Evolutionary conservation across 2,797 vertebrate genomes (phyloP), one percentile per base, ranked within the genome.

Genomic region (Notoglanidium macrostoma): DNA sequence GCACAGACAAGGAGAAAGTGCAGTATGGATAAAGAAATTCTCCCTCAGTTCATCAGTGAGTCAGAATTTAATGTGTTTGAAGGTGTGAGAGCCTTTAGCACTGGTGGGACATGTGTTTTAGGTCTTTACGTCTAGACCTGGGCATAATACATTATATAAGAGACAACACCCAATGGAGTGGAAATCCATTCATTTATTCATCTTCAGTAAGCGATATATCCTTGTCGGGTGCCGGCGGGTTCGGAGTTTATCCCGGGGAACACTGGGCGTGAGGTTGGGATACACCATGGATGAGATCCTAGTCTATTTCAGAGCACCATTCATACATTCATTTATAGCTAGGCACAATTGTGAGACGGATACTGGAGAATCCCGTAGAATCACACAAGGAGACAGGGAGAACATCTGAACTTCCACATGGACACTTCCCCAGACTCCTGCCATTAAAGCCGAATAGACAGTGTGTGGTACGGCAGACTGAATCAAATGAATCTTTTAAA

Each of bases 21-120:
- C 54, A 81, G 81, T 44, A 32, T 61, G 81, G 32, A 46, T 2
- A 77, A 78, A 54, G 9, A 55, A 44, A 87, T 88, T 79, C 76
- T 80, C 57, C 85, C 55, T 80, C 55, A 81, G 23, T 78, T 85
- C 26, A 19, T 79, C 40, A 44, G 63, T 85, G 57, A 84, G 54
- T 77, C 85, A 85, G 63, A 73, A 55, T 35, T 23, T 1, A 83
- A 61, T 85, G 40, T 85, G 54, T 84, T 61, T 79, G n/a, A 86
- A 87, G 83, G 76, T 89, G 49, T 35, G 70, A 57, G 14, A 57
- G 67, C 49, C 55, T 57, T 84, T 72, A 81, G 23, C 59, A n/a
- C 15, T 15, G 1, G 59, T n/a, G 40, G 40, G 79, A 63, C 17
- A 23, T 19, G 23, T 9, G 57, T 6, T 44, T 46, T 46, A 23